A percentile compares a stretch with the other conserved stretches of the same genome.
Evolutionary conservation across 2,113 vertebrate genomes (phyloP).

Genomic region (Bolborhynchus lineola): DNA sequence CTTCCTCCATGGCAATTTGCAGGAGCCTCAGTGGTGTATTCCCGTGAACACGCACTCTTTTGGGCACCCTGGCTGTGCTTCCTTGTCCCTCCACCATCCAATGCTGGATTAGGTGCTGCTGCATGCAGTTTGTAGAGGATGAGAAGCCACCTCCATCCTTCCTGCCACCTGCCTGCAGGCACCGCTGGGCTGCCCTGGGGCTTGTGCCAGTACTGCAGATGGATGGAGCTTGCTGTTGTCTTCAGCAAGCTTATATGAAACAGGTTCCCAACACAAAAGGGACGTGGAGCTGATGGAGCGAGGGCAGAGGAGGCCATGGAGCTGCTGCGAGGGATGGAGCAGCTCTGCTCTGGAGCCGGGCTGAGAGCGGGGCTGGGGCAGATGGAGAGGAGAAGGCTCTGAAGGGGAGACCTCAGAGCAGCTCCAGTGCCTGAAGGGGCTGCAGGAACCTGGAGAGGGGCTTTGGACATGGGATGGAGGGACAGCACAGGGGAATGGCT

Average conservation of each 20-base stretch:
- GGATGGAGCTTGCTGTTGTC: not conserved
- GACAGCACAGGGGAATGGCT: not conserved
- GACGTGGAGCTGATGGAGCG: not conserved
- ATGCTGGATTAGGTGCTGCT: rapidly evolving
- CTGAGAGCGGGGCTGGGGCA: too few species aligned
- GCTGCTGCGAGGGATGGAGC: not conserved
- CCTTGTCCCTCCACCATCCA: not conserved
- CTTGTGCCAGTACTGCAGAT: rapidly evolving
- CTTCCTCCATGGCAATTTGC: not conserved
- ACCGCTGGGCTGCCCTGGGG: not conserved
- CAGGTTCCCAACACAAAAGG: not conserved
- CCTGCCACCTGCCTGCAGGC: not conserved
- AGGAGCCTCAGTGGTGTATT: not conserved
- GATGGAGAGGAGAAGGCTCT: too few species aligned
- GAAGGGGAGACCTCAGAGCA: too few species aligned
- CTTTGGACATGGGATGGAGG: not conserved
- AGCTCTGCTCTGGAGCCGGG: not conserved
- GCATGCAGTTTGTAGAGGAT: not conserved
- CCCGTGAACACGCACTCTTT: rapidly evolving
- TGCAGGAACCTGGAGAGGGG: not conserved
- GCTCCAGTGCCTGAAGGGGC: too few species aligned
- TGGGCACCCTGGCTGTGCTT: not conserved
- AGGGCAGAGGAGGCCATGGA: not conserved
- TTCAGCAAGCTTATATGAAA: not conserved
- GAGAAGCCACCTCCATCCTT: not conserved